Conservation (phyloP, 2,113 vertebrate genomes). For the Pomatostomus ruficeps region DNA sequence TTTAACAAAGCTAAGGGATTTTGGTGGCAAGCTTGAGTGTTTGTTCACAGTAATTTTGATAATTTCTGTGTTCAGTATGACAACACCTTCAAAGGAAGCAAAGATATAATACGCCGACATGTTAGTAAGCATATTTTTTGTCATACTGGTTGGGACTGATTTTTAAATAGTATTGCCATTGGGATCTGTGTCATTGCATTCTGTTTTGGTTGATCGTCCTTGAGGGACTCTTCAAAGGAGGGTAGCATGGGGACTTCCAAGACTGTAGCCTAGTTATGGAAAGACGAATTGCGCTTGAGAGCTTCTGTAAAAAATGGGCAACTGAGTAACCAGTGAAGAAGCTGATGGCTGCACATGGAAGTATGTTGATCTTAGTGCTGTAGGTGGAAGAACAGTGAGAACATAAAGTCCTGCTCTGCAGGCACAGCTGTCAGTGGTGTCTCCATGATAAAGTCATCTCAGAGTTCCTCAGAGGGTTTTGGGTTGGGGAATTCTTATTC, state of each 20-base stretch:
- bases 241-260: not conserved
- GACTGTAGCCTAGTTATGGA: not conserved
- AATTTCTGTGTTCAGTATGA: not conserved
- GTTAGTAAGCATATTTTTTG: not conserved
- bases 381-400: not conserved
- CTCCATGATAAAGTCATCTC: not conserved
- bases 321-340: not conserved
- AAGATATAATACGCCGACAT: not conserved
- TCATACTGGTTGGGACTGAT: not conserved
- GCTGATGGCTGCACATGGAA: not conserved
- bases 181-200: not conserved
- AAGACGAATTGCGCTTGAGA: not conserved
- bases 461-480: not conserved
- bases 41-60: not conserved
- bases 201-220: accelerated
- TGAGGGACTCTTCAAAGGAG: not conserved
- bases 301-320: not conserved
- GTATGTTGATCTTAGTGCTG: not conserved
- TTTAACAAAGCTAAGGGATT: not conserved
- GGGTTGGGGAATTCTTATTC: accelerated
- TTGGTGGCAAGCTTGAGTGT: not conserved
- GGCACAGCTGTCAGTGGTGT: not conserved
- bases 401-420: not conserved
- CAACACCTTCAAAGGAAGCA: not conserved
- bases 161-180: not conserved